A percentile compares a stretch with the other conserved stretches of the same genome.
Evolutionary conservation across 2,888 invertebrate species (phyloP).

Genomic region (Eupithecia subumbrata): DNA sequence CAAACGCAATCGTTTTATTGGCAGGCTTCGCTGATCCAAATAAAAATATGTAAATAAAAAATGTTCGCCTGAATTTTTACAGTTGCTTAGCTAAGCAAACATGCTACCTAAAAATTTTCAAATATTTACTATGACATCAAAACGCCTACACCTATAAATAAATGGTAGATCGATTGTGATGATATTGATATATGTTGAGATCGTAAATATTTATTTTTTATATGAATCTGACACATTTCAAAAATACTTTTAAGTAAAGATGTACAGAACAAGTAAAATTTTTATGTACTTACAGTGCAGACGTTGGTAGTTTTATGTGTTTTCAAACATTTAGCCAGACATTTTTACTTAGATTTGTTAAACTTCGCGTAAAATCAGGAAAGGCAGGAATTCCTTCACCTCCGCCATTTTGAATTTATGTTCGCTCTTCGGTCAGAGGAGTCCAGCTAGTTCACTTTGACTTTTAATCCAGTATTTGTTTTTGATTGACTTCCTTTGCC

Average conservation of each 20-base stretch:
- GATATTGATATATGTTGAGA: conserved; percentile 14
- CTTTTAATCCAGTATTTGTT: not conserved
- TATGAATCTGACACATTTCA: not conserved
- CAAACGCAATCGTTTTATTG: not conserved
- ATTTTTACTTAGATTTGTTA: conserved; percentile 29
- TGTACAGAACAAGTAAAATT: not conserved
- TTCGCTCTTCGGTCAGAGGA: conserved; percentile 22
- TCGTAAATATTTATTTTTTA: not conserved
- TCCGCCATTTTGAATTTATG: conserved; percentile 43
- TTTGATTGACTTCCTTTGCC: not conserved
- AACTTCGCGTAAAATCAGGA: conserved; percentile 37
- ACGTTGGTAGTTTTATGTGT: not conserved
- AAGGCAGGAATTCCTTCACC: conserved; percentile 26
- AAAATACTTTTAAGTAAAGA: not conserved
- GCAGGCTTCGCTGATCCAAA: not conserved
- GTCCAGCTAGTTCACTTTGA: not conserved
- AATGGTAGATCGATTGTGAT: conserved; percentile 10
- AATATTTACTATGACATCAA: conserved; percentile 38
- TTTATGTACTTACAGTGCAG: not conserved
- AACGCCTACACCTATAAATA: conserved; percentile 20
- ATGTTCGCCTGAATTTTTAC: not conserved
- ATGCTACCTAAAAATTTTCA: conserved; percentile 38
- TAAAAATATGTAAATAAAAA: conserved; percentile 13
- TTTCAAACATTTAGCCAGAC: not conserved
- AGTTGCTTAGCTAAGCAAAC: conserved; percentile 30